These are phyloP conservation scores for Herpailurus yagouaroundi DNA, from an alignment of 2,113 vertebrate genomes.

Conservation along the genomic window DNA sequence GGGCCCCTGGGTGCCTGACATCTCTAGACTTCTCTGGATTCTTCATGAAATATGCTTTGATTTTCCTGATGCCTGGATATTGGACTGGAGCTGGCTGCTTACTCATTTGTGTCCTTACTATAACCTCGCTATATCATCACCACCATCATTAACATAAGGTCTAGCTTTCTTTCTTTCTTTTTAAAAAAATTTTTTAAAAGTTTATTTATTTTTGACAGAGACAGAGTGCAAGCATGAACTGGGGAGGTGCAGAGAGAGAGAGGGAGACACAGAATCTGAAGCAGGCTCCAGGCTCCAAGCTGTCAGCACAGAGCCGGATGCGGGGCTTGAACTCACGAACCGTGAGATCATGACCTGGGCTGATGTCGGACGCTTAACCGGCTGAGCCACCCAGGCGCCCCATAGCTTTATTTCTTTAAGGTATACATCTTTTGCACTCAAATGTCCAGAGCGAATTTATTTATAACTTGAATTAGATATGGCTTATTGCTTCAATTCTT, in stretches of 20 bases:
- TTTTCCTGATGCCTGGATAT: not conserved
- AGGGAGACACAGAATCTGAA: too few species aligned
- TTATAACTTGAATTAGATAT: not conserved
- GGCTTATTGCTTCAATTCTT: slow-evolving; percentile 6
- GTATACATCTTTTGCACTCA: not conserved
- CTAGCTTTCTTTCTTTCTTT: not conserved
- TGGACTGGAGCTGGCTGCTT: not conserved
- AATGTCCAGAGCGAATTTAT: not conserved
- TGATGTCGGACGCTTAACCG: too few species aligned
- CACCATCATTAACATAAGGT: not conserved
- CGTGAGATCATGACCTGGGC: too few species aligned
- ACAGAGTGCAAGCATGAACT: too few species aligned
- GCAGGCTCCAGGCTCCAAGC: too few species aligned
- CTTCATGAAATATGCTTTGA: not conserved
- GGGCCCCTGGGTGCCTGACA: not conserved
- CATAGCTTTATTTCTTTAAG: not conserved
- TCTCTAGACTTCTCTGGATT: not conserved
- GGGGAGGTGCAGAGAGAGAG: too few species aligned
- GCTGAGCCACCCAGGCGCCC: too few species aligned
- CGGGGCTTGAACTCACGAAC: too few species aligned
- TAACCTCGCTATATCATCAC: not conserved
- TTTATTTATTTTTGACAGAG: too few species aligned
- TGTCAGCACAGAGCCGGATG: too few species aligned
- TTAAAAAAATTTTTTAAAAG: too few species aligned
- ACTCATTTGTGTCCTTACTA: not conserved